These are phyloP conservation scores for Nesogale talazaci DNA, from an alignment of 2,113 vertebrate species.

Conservation along the genomic window DNA sequence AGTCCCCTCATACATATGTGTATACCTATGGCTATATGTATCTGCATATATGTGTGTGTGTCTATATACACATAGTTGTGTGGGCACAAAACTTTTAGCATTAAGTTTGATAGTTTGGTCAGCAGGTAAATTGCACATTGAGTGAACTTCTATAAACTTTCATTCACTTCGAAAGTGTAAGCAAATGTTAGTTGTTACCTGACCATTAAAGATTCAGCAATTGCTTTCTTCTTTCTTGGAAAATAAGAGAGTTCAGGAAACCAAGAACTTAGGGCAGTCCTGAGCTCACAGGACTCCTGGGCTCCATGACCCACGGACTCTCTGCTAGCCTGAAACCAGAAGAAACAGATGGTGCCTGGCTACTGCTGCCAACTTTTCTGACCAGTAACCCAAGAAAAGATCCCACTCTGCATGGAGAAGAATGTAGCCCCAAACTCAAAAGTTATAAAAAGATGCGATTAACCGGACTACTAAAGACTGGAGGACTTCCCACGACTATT, in stretches of 20 bases:
- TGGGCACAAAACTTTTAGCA: conserved; percentile 59
- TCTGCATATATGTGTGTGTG: not conserved
- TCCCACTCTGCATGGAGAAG: not conserved
- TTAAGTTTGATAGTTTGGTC: conserved; percentile 54
- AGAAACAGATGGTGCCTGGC: not conserved
- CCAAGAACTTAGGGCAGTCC: not conserved
- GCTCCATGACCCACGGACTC: not conserved
- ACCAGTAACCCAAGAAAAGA: not conserved
- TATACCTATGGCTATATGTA: not conserved
- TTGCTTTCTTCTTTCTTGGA: not conserved
- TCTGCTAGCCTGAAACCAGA: not conserved
- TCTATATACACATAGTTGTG: not conserved
- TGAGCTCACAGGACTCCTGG: too few relatives aligned
- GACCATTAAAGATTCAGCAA: not conserved
- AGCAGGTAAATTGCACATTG: conserved; percentile 22
- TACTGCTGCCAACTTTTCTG: too few relatives aligned
- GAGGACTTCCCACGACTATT: too few relatives aligned
- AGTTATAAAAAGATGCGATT: too few relatives aligned
- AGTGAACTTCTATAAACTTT: conserved; percentile 17
- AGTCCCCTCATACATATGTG: too few relatives aligned
- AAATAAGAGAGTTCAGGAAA: not conserved
- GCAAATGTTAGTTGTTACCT: conserved; percentile 42
- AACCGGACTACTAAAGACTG: too few relatives aligned
- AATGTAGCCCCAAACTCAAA: too few relatives aligned
- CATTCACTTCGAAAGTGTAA: conserved; percentile 34